Base-by-base conservation (phyloP, 2,888 invertebrate species). In the Periphyllus acericola region DNA sequence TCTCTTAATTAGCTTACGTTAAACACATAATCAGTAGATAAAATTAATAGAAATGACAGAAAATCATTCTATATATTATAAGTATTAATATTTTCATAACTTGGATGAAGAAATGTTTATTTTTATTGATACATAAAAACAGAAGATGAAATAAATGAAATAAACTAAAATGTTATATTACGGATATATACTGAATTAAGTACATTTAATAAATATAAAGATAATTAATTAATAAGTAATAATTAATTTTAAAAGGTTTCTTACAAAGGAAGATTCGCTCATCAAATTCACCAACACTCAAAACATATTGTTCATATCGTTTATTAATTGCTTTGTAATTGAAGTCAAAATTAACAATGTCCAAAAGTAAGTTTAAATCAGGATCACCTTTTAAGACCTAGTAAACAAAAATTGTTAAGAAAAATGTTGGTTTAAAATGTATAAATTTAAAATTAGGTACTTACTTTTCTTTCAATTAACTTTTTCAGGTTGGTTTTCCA, bases 221-320 rank as follows among this genome's bases (percentile, higher is more conserved):
- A 36, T 5, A 5, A 36, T 3, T 36, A 5, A 36, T 5, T 46
- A 46, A 8, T 46, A 46, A n/a, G n/a, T 9, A 46, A 9, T 46
- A 46, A 46, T 46, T 14, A 46, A 46, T 14, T 46, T 46, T 14
- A 46, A 14, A 14, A 9, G 8, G 17, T 46, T 76, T 21, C 92
- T 94, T 93, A 93, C 96, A 96, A 91, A 98, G 93, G 92, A 99
- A 97, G 92, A 99, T 96, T 91, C 98, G 94, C 92, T 99, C 99
- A 92, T 99, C 99, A 92, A 99, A 96, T 92, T 98, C 98, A 1
- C 98, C 98, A 89, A 96, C 95, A 91, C 95, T 96, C 71, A 98
- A 92, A 40, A 99, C 96, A 92, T 96, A 96, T 84, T 96, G 96
- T 91, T 98, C 98, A 92, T 99, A 99, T 21, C 95, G 93, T 91